Evolutionary conservation across 1,140 invertebrate species (phyloP).

Genomic region (Mactra quadrangularis): DNA sequence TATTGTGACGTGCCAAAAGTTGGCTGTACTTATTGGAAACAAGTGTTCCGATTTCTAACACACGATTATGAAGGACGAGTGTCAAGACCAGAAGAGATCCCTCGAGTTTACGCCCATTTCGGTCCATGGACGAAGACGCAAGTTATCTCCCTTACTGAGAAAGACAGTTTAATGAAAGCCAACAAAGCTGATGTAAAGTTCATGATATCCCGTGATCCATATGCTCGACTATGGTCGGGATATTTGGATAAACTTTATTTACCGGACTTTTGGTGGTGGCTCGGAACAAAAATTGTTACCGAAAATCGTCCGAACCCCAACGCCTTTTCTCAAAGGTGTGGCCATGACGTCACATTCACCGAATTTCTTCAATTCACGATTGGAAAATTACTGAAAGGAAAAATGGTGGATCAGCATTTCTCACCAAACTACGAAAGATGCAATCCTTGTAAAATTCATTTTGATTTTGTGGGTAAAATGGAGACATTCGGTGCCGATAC

Average conservation of each 20-base stretch:
- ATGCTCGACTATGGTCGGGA: conserved; percentile 65
- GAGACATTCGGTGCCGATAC: conserved; percentile 53
- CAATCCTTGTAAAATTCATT: conserved; percentile 57
- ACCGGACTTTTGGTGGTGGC: conserved; percentile 55
- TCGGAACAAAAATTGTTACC: conserved; percentile 29
- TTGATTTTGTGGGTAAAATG: conserved; percentile 41
- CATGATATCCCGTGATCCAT: conserved; percentile 67
- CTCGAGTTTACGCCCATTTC: conserved; percentile 37
- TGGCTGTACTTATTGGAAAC: conserved; percentile 50
- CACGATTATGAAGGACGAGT: conserved; percentile 38
- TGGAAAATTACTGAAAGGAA: conserved; percentile 2
- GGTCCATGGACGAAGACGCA: conserved; percentile 34
- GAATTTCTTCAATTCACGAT: conserved; percentile 64
- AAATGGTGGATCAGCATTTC: conserved; percentile 61
- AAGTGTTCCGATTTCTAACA: conserved; percentile 26
- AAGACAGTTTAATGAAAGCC: background rate
- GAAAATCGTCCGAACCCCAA: background rate
- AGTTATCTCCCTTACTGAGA: background rate
- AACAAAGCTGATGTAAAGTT: conserved; percentile 35
- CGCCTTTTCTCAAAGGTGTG: conserved; percentile 46
- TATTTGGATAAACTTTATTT: conserved; percentile 70
- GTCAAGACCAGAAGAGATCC: conserved; percentile 20
- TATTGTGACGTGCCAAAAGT: conserved; percentile 48
- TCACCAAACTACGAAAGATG: conserved; percentile 59
- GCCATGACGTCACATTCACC: conserved; percentile 66